Percentiles rank a stretch among this genome's conserved stretches.
Evolutionary conservation across 2,797 vertebrate genomes (phyloP).

Genomic region (Fratercula arctica): DNA sequence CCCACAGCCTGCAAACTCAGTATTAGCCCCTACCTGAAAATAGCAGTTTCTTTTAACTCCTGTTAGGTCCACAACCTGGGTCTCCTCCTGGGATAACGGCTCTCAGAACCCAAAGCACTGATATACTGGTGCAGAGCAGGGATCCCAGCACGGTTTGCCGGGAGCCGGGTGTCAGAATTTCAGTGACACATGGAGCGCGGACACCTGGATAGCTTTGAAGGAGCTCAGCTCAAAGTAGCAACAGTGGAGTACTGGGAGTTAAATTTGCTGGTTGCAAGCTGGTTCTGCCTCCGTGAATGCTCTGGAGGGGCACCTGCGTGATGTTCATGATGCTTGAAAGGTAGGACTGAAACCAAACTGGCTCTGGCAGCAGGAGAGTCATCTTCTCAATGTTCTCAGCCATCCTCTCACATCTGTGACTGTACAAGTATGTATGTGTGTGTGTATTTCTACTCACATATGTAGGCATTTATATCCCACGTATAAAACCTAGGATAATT

Average conservation of each 20-base stretch:
- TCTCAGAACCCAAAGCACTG: not conserved
- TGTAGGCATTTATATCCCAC: not conserved
- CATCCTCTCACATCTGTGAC: not conserved
- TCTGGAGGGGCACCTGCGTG: not conserved
- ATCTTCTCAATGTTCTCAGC: not conserved
- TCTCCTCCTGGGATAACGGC: not conserved
- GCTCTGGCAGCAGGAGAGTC: not conserved
- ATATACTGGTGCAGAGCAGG: not conserved
- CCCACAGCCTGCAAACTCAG: not conserved
- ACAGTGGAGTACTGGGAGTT: no score
- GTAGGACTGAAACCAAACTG: not conserved
- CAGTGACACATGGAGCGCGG: not conserved
- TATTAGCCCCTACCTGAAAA: not conserved
- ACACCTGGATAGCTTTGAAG: not conserved
- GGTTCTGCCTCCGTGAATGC: not conserved
- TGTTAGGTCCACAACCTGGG: not conserved
- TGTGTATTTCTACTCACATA: not conserved
- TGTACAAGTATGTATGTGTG: no score
- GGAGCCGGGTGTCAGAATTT: not conserved
- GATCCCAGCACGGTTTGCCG: not conserved
- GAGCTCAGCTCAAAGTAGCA: not conserved
- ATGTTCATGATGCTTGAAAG: not conserved
- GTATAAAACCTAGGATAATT: not conserved
- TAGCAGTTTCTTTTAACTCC: not conserved
- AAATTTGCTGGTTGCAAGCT: not conserved